These are phyloP conservation scores for Anolis apletophallus DNA, from an alignment of 2,797 vertebrate genomes.

Conservation along the genomic window DNA sequence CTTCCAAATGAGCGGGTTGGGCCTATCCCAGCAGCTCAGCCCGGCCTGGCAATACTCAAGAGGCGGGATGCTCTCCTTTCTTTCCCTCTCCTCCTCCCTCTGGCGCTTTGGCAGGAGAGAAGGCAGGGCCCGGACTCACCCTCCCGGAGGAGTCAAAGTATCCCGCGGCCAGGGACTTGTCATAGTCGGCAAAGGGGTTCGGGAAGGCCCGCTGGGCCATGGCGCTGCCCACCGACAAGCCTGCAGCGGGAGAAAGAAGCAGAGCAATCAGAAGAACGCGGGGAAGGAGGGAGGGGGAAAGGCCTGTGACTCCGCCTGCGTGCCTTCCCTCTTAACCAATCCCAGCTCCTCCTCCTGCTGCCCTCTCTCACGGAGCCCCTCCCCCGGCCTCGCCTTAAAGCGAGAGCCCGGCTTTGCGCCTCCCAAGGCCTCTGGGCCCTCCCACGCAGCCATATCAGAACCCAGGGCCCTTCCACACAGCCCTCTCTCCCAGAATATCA, in stretches of 20 bases:
- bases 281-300: not conserved
- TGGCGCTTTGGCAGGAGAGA: too few relatives aligned
- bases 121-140: conserved; percentile 77
- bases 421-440: too few relatives aligned
- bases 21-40: too few relatives aligned
- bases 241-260: conserved; percentile 30
- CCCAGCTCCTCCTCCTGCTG: not conserved
- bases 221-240: conserved; percentile 36
- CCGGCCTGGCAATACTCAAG: too few relatives aligned
- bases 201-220: conserved; percentile 91
- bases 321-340: conserved; percentile 57
- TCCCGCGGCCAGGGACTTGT: conserved; percentile 81
- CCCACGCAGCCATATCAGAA: too few relatives aligned
- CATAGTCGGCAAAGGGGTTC: conserved; percentile 90
- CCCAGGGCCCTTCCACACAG: too few relatives aligned
- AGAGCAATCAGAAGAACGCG: too few relatives aligned
- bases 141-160: conserved; percentile 87
- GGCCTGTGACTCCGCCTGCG: conserved; percentile 26
- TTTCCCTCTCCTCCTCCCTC: too few relatives aligned
- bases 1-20: too few relatives aligned
- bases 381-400: conserved; percentile 58
- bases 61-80: too few relatives aligned
- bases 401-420: too few relatives aligned
- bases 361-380: not conserved
- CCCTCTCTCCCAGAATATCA: too few relatives aligned